Conservation (phyloP, 2,113 vertebrate genomes). For the Accipiter virgatus region DNA sequence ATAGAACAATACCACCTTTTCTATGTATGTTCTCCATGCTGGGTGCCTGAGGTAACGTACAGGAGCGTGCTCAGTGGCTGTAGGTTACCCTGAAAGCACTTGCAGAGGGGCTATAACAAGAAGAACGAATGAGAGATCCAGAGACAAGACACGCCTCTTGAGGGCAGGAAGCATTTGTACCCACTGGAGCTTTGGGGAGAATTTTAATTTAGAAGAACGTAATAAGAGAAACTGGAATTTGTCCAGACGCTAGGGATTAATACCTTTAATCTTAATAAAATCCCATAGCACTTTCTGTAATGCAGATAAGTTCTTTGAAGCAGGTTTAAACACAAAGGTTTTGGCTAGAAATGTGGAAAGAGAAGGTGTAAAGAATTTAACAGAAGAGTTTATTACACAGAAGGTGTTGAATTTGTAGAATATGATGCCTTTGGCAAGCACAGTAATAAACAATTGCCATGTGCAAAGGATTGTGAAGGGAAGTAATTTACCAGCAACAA, state of each 20-base stretch:
- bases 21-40: fast-evolving
- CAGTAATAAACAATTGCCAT: background rate
- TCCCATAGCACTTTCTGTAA: background rate
- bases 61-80: background rate
- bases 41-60: fast-evolving
- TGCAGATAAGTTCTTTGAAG: background rate
- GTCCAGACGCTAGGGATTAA: background rate
- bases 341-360: background rate
- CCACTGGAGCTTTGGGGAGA: background rate
- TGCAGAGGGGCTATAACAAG: background rate
- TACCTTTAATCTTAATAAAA: background rate
- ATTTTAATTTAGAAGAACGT: background rate
- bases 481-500: background rate
- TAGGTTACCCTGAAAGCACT: background rate
- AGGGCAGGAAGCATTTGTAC: background rate
- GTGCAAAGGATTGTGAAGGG: background rate
- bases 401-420: background rate
- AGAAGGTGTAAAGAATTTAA: background rate
- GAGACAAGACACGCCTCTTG: background rate
- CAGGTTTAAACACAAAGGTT: background rate
- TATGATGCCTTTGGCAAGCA: background rate
- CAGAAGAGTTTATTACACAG: background rate
- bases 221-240: background rate
- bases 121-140: background rate
- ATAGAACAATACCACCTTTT: background rate